Evolutionary conservation across 92 coral and sea anemone species (phyloP), one percentile per base, ranked within the genome.

Genomic region (Bergia puertoricense): DNA sequence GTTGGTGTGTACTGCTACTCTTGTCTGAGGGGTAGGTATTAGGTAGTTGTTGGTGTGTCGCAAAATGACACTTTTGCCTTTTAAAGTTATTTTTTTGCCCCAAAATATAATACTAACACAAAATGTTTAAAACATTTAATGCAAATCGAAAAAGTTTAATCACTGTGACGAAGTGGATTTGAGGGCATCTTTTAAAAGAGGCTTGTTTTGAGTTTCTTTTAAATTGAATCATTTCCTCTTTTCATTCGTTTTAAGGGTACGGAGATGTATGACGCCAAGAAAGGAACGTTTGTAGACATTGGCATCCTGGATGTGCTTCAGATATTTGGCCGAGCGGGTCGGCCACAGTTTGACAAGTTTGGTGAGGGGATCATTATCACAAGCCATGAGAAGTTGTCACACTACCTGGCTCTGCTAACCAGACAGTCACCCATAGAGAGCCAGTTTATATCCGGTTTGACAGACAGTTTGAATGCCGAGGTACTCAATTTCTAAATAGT

Each of bases 361-460:
- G 99, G 99, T 48, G 96, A 95, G 59, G 99, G 99, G 16, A 94
- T 93, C 44, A 97, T 97, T 88, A 94, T 97, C 86, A 97, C 99
- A 1, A 80, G 92, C 5, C 99, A 97, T 16, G 98, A 95, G 78
- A 95, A 94, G 74, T 88, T 97, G 73, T 91, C 96, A 9, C 99
- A 97, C 68, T 97, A 97, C 79, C 68, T 97, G 51, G 89, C 96
- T 9, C 92, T 97, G 75, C 92, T 97, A 81, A 95, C 99, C 43
- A 94, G 99, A 80, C 99, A 97, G 92, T 94, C 99, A 41, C 99
- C 99, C 79, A 97, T 97, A 38, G 99, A 97, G 86, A 97, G 99
- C 80, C 96, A 95, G 84, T 94, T 97, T 75, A 92, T 91, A 4
- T 74, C 93, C 13, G 94, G 99, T 48, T 89, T 97, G 62, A 91